Percentiles rank a stretch among this genome's conserved stretches.
phyloP scores from a whole-genome alignment of 2,797 vertebrate genomes.

The Pogoniulus pusillus region DNA sequence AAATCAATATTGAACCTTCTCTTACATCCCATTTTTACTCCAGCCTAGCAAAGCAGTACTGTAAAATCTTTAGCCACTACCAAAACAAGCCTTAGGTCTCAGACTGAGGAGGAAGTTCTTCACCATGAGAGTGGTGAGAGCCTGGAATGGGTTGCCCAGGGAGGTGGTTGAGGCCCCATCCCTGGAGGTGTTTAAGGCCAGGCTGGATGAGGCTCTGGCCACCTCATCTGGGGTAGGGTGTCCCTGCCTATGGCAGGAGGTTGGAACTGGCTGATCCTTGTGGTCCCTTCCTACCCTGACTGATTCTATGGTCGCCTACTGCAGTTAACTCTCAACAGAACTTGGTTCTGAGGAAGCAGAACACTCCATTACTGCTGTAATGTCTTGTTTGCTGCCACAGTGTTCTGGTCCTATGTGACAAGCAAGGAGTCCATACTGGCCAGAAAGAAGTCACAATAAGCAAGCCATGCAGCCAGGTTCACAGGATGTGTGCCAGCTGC shows the following conservation, averaged over 20 bases:
- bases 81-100: not conserved
- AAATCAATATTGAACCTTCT: constrained; percentile 4
- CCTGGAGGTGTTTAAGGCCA: too few species aligned
- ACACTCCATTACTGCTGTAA: not conserved
- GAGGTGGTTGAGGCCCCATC: too few species aligned
- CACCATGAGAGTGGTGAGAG: too few species aligned
- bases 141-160: too few species aligned
- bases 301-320: too few species aligned
- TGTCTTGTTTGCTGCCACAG: not conserved
- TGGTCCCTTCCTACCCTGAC: too few species aligned
- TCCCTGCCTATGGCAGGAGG: too few species aligned
- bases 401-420: not conserved
- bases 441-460: not conserved
- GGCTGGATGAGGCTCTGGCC: too few species aligned
- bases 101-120: too few species aligned
- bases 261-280: too few species aligned
- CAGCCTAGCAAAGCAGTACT: not conserved
- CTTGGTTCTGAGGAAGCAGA: not conserved
- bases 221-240: too few species aligned
- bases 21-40: not conserved
- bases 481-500: not conserved
- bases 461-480: not conserved
- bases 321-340: not conserved
- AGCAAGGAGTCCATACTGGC: not conserved
- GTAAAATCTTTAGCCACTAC: not conserved